These are phyloP conservation scores for Balanococcus diminutus DNA, from an alignment of 2,888 invertebrate species.

Conservation along the genomic window DNA sequence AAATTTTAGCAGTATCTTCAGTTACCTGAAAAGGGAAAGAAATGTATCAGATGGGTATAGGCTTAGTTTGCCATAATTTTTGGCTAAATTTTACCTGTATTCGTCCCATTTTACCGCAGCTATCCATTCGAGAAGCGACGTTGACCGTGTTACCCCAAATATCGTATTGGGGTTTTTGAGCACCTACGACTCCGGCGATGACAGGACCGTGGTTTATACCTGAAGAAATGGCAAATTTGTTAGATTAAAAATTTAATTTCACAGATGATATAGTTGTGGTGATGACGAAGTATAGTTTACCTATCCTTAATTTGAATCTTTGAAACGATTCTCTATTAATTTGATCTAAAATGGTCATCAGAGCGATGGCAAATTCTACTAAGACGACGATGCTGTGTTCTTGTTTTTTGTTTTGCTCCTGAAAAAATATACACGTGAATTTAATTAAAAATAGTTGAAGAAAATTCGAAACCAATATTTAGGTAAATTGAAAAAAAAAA, in stretches of 20 bases:
- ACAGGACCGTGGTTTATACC: slow-evolving; percentile 89
- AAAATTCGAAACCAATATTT: too few relatives aligned
- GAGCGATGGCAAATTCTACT: slow-evolving; percentile 91
- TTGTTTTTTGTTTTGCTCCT: slow-evolving; percentile 78
- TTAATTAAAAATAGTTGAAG: too few relatives aligned
- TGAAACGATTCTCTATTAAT: slow-evolving; percentile 97
- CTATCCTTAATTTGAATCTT: slow-evolving; percentile 91
- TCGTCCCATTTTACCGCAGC: slow-evolving; percentile 86
- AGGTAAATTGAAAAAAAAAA: too few relatives aligned
- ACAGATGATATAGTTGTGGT: too few relatives aligned
- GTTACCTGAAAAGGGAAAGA: slow-evolving; percentile 68
- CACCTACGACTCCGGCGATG: slow-evolving; percentile 95
- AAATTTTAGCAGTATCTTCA: slow-evolving; percentile 79
- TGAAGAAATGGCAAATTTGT: too few relatives aligned
- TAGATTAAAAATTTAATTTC: neutral
- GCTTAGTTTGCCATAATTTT: neutral
- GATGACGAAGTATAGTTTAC: too few relatives aligned
- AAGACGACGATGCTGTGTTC: slow-evolving; percentile 87
- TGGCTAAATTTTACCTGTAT: slow-evolving; percentile 71
- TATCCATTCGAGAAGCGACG: slow-evolving; percentile 96
- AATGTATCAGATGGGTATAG: too few relatives aligned
- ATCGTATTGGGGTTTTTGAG: slow-evolving; percentile 97
- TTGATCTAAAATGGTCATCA: slow-evolving; percentile 91
- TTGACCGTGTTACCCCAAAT: slow-evolving; percentile 99
- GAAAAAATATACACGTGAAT: slow-evolving; percentile 56